phyloP scores from a whole-genome alignment of 92 coral and sea anemone species.

The Epizoanthus rinbou region DNA sequence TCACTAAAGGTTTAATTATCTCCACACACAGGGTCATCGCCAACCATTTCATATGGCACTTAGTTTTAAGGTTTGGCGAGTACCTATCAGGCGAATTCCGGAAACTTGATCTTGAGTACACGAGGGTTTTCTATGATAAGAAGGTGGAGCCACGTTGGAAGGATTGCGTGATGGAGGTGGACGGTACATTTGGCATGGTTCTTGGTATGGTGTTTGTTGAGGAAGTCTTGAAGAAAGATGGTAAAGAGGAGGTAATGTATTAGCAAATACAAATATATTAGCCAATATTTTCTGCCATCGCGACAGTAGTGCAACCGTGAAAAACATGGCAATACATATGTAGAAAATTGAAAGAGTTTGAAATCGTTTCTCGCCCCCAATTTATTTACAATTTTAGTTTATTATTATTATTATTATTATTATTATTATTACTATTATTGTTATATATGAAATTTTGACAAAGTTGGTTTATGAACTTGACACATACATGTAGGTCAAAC shows the following conservation, averaged over 20 bases:
- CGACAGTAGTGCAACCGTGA: not conserved
- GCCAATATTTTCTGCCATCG: not conserved
- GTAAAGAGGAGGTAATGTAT: constrained; percentile 38
- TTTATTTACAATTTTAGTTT: too few species aligned
- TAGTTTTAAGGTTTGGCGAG: not conserved
- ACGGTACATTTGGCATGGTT: constrained; percentile 37
- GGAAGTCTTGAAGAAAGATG: constrained; percentile 44
- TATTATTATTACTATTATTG: too few species aligned
- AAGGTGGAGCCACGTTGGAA: constrained; percentile 41
- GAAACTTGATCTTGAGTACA: not conserved
- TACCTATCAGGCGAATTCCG: constrained; percentile 29
- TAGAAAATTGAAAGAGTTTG: too few species aligned
- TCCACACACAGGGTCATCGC: constrained; percentile 42
- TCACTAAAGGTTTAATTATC: too few species aligned
- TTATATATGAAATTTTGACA: too few species aligned
- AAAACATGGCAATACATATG: too few species aligned
- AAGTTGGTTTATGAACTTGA: too few species aligned
- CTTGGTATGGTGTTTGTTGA: constrained; percentile 48
- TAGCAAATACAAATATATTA: not conserved
- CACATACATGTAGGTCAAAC: too few species aligned
- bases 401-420: too few species aligned
- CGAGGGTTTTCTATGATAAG: not conserved
- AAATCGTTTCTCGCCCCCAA: too few species aligned
- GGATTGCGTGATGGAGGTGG: constrained; percentile 37
- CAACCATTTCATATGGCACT: constrained; percentile 53